Base-by-base conservation (phyloP, 2,797 vertebrate species). In the Garrulus glandarius region DNA sequence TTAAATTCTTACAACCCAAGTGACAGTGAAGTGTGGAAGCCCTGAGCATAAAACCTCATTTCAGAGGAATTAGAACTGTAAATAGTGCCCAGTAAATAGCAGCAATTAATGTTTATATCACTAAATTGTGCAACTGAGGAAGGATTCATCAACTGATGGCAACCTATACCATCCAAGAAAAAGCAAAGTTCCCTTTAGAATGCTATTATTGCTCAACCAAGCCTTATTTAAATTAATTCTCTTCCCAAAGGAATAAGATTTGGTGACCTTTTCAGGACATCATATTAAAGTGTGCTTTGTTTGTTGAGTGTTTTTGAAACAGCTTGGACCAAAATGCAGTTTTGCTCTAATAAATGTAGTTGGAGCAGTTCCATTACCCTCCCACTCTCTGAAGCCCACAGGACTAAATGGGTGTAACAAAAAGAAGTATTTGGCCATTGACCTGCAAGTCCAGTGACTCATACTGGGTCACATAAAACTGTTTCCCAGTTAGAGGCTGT, bases 371-470 rank as follows among this genome's bases (percentile, higher is more conserved):
- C 82, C 92, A 89, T 85, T 70, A 69, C 36, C n/a, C 84, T 92
- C 95, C 96, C 74, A 96, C 94, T 89, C 27, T 0, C 75, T 79
- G 67, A 86, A 88, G 21, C 84, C 87, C 71, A 80, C 57, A 69
- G 80, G 80, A 69, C 70, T 87, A 56, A 71, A 94, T 77, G 90
- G 84, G 83, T 94, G 86, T 95, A 91, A 92, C 94, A 93, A 92
- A 91, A 83, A 19, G 49, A 95, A 85, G 59, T 83, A 96, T 94
- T 95, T 94, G 94, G 87, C 87, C 76, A 63, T 55, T 89, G 94
- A 76, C 63, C 87, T 92, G 78, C 34, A 72, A 49, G 18, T 34
- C 44, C 76, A 76, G 44, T 92, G 87, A 93, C 63, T 96, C 87
- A 90, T 11, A 32, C 32, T 56, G 78, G 76, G 26, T 92, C 84